A percentile compares a stretch with the other conserved stretches of the same genome.
Conservation (phyloP, 2,113 vertebrate genomes). For the Podarcis cretensis region DNA sequence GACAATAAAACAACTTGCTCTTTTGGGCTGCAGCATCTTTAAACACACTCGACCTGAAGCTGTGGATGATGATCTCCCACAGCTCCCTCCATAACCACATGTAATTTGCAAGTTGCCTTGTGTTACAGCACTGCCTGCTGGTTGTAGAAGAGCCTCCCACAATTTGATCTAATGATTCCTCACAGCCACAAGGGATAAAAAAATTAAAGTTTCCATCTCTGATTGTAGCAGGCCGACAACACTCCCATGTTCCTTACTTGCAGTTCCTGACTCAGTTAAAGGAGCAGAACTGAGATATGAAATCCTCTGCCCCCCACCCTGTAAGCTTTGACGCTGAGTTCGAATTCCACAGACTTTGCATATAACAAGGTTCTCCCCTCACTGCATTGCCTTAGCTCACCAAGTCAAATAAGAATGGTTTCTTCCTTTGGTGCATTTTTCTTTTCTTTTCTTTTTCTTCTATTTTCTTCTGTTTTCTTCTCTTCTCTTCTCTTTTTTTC, state of each 20-base stretch:
- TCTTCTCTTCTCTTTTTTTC: not conserved
- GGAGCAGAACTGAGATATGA: not conserved
- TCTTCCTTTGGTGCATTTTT: not conserved
- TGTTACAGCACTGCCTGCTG: slow-evolving; percentile 60
- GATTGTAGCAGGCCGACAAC: not conserved
- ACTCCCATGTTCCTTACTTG: not conserved
- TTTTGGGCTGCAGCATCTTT: not conserved
- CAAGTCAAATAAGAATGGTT: not conserved
- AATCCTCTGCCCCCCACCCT: not conserved
- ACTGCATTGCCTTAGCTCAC: not conserved
- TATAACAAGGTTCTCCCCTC: not conserved
- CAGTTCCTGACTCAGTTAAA: not conserved
- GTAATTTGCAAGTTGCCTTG: rapidly evolving
- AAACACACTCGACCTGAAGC: not conserved
- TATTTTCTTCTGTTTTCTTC: too few species aligned
- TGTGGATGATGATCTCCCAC: not conserved
- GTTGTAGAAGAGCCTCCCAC: slow-evolving; percentile 8
- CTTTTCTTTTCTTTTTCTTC: not conserved
- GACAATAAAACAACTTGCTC: not conserved
- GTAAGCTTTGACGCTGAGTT: not conserved
- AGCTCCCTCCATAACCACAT: too few species aligned
- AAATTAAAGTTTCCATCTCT: slow-evolving; percentile 10
- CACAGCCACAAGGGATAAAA: not conserved
- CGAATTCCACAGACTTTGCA: not conserved
- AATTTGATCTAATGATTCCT: not conserved